A percentile compares a stretch with the other conserved stretches of the same genome.
Evolutionary conservation across 1,140 invertebrate species (phyloP).

Genomic region (Marisa cornuarietis): DNA sequence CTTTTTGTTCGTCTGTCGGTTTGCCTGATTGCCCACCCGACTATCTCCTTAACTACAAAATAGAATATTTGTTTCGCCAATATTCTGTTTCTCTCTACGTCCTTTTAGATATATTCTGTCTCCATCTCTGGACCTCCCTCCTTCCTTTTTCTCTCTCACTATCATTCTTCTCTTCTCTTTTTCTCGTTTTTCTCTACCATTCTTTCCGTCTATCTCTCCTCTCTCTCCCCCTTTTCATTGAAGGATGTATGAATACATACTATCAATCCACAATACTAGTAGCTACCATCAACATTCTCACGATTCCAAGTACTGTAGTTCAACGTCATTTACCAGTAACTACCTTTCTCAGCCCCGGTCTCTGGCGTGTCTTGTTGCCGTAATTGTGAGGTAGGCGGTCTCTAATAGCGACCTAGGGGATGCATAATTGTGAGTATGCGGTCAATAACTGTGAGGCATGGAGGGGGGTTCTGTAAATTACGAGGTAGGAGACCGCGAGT

Average conservation of each 20-base stretch:
- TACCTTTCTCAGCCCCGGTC: too few relatives aligned
- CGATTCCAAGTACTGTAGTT: too few relatives aligned
- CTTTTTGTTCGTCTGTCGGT: background rate
- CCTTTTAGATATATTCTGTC: background rate
- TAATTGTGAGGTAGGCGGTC: too few relatives aligned
- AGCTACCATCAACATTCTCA: too few relatives aligned
- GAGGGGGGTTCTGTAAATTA: too few relatives aligned
- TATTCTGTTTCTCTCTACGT: background rate
- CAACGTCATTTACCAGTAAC: too few relatives aligned
- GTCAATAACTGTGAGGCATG: too few relatives aligned
- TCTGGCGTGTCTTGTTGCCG: too few relatives aligned
- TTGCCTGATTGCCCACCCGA: background rate
- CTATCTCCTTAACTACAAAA: background rate
- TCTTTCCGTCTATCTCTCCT: background rate
- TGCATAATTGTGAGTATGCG: background rate
- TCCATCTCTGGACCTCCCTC: background rate
- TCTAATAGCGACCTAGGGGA: background rate
- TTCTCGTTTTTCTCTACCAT: slow-evolving; percentile 14
- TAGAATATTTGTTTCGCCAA: background rate
- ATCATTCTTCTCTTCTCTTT: too few relatives aligned
- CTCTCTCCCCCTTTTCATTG: background rate
- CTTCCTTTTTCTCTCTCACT: slow-evolving; percentile 10
- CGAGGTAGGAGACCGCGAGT: too few relatives aligned
- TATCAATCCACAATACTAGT: too few relatives aligned
- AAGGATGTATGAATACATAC: too few relatives aligned